phyloP scores from a whole-genome alignment of 2,113 vertebrate species.

The Zosterops pallidus region DNA sequence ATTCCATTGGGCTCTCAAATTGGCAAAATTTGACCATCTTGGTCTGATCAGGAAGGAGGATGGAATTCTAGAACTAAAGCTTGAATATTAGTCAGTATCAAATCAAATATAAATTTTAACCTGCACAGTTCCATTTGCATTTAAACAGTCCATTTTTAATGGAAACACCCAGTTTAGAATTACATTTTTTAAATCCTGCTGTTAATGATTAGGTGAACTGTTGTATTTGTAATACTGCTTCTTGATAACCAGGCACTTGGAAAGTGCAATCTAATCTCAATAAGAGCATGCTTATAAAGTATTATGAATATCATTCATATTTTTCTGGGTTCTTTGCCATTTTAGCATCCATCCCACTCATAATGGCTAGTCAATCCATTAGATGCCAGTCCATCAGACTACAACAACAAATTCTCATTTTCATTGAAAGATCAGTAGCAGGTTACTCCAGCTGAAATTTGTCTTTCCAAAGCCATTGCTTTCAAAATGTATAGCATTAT shows the following conservation, averaged over 20 bases:
- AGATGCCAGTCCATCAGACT: neutral
- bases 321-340: neutral
- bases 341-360: neutral
- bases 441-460: neutral
- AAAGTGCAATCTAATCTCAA: neutral
- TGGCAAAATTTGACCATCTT: neutral
- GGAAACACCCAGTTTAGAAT: neutral
- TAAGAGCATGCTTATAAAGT: neutral
- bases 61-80: neutral
- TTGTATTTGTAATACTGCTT: neutral
- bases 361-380: neutral
- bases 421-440: neutral
- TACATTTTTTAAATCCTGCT: neutral
- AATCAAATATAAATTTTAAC: neutral
- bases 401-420: neutral
- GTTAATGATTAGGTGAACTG: neutral
- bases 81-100: neutral
- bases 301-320: neutral
- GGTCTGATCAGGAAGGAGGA: neutral
- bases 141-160: neutral
- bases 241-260: neutral
- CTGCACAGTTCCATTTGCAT: neutral
- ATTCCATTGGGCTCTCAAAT: neutral
- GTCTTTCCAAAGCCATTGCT: neutral
- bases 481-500: neutral